Evolutionary conservation across 1,140 invertebrate species (phyloP).

Genomic region (Lasaia peninsularis): DNA sequence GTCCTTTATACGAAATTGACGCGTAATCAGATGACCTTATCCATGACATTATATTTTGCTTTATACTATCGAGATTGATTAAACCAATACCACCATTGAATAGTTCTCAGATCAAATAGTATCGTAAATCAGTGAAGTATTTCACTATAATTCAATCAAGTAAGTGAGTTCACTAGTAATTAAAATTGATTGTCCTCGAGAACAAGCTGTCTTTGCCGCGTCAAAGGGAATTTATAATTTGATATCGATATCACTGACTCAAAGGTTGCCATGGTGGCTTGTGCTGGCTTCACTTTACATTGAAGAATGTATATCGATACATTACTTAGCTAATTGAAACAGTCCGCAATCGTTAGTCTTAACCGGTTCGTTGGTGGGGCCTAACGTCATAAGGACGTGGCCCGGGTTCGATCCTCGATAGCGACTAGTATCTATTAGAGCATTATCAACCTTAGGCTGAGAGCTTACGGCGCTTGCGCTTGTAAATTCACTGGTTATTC

Average conservation of each 20-base stretch:
- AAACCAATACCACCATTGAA: conserved; percentile 16
- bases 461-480: no score
- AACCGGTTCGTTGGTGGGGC: no score
- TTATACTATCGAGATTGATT: no score
- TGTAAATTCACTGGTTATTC: no score
- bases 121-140: not conserved
- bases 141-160: conserved; percentile 3
- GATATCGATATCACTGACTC: conserved; percentile 28
- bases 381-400: no score
- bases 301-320: not conserved
- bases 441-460: no score
- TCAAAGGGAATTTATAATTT: conserved; percentile 37
- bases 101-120: conserved; percentile 1
- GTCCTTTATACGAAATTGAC: no score
- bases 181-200: conserved; percentile 39
- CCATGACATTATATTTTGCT: no score
- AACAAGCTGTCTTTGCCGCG: conserved; percentile 29
- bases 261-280: conserved; percentile 27
- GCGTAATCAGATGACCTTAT: no score
- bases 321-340: not conserved
- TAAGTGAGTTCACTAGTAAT: conserved; percentile 24
- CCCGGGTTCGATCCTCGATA: no score
- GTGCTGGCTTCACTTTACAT: not conserved
- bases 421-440: no score
- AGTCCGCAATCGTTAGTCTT: not conserved